phyloP scores from a whole-genome alignment of 2,888 invertebrate species.

The Himalopsyche kuldschensis region DNA sequence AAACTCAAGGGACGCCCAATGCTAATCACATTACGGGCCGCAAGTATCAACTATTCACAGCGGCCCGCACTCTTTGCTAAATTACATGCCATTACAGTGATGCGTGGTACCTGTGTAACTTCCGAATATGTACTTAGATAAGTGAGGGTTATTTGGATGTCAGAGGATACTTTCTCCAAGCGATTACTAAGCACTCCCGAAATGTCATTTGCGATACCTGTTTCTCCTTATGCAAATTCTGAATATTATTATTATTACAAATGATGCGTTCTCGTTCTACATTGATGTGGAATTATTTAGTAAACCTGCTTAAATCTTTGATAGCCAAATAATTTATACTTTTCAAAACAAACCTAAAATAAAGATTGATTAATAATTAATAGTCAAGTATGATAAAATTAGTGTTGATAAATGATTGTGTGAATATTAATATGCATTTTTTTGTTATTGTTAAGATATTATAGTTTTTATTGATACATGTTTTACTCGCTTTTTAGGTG shows the following conservation, averaged over 20 bases:
- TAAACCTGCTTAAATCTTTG: no score
- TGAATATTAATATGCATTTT: no score
- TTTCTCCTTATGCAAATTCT: neutral
- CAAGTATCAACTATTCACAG: neutral
- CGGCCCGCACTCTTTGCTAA: neutral
- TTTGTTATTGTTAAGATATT: no score
- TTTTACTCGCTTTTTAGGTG: no score
- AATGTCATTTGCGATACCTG: neutral
- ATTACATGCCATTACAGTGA: neutral
- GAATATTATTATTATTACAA: neutral
- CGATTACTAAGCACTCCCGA: neutral
- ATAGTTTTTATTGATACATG: no score
- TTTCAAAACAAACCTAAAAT: no score
- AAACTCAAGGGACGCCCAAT: no score
- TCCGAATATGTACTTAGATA: neutral
- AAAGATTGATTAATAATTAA: no score
- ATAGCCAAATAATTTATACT: no score
- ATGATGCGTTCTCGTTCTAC: neutral
- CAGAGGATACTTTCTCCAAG: neutral
- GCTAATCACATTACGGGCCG: neutral
- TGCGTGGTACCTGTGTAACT: neutral
- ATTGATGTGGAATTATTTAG: no score
- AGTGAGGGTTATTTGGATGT: neutral
- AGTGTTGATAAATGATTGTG: no score
- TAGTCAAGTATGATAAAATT: no score